Base-by-base conservation (phyloP, 2,113 vertebrate genomes). In the Gasterosteus aculeatus region DNA sequence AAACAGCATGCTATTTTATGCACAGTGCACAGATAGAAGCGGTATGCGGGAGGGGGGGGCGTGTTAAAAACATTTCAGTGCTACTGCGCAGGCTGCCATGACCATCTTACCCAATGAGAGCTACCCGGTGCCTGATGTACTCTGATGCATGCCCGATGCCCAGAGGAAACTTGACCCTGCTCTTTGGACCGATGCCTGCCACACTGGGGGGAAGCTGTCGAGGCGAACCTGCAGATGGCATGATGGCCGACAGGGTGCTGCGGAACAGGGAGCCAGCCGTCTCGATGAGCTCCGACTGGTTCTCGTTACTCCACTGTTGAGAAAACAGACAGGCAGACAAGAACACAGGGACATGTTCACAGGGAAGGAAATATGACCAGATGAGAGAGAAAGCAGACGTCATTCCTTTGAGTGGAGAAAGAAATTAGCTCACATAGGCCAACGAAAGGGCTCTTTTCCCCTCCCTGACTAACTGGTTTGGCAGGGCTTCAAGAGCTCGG, bases 191-290 rank as follows among this genome's bases (percentile, higher is more conserved):
- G 16, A 98, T 95, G 49, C 80, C 85, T 0, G 97, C 95, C 39
- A 99, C 91, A 0, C 98, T 99, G 0, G 98, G 98, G 49, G 98
- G 98, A 69, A 99, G 95, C 92, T 99, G 98, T 39, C 97, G 96
- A 62, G 94, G 92, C 2, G 95, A 96, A 61, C 94, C 92, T 29
- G 95, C 95, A 0, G 95, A 94, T 3, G 98, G 96, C 90, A 94
- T 95, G 89, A 99, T 92, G 75, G 95, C 63, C 0, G 94, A 94
- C 67, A 98, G 61, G 10, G 93, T 93, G 2, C 93, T 90, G 6
- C 94, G 95, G 80, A 98, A 93, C 75, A 97, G 7, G 61, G 96
- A 93, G 31, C 96, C 94, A 0, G 96, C 97, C 0, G 95, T 92
- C 79, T 97, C 94, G 1, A 97, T 90, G 83, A 99, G 92, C 74